Evolutionary conservation across 2,113 vertebrate genomes (phyloP), one percentile per base, ranked within the genome.

Genomic region (Psittacula cyanocephala): DNA sequence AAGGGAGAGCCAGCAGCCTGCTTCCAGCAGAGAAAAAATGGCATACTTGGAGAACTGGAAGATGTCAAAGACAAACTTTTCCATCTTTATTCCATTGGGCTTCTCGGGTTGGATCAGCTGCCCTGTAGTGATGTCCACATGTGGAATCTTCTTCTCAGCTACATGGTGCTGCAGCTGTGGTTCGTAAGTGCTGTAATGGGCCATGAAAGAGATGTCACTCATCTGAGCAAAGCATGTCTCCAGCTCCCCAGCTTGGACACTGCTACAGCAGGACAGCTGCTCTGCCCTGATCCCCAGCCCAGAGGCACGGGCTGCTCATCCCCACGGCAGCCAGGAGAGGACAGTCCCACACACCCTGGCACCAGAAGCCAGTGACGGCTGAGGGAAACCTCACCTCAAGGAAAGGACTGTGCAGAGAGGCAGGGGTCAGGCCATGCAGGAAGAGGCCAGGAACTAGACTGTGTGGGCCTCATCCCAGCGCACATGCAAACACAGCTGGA

Each of bases 11-110:
- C 57, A 75, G 50, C 53, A 80, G 80, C 55, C 59, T 31, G 33
- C 27, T 53, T 24, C 50, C 28, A 1, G 0, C 0, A 4, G 29
- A 92, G 28, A 55, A 49, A 37, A 86, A 64, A 81, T 68, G 67
- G 97, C 99, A 81, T 98, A 99, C 99, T 99, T 99, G 91, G 99
- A 98, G 96, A 99, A 99, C 97, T 99, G 99, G 97, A 99, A 99
- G 98, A 99, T 99, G 98, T 99, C 99, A 9, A 99, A 99, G 91
- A 99, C 99, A 10, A 99, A 99, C 92, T 99, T 99, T 95, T 99
- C 99, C 99, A 99, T 99, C 97, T 99, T 99, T 92, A 99, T 99
- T 59, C 99, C 99, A 0, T 99, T 99, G 53, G 99, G 99, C 95
- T 99, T 99, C 93, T 99, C 99, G 0, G 99, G 99, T 84, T 98